These are phyloP conservation scores for Coregonus clupeaformis DNA, from an alignment of 2,113 vertebrate genomes.

Conservation along the genomic window DNA sequence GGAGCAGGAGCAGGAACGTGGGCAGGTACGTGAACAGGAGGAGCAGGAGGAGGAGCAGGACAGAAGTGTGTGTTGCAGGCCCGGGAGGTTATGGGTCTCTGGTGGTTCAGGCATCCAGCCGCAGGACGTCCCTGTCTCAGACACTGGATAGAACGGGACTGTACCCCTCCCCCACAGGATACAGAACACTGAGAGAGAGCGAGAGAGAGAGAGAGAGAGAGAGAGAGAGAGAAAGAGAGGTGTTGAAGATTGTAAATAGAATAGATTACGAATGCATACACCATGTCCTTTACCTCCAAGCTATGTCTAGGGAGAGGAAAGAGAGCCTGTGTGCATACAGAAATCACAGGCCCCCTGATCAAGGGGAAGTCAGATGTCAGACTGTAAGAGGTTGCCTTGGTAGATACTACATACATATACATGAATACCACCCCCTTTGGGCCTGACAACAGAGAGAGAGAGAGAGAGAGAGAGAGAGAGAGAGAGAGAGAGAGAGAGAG, in stretches of 20 bases:
- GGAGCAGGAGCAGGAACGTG: conserved; percentile 29
- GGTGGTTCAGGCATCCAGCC: conserved; percentile 79
- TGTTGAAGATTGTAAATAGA: conserved; percentile 41
- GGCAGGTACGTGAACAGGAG: conserved; percentile 61
- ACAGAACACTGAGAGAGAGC: conserved; percentile 85
- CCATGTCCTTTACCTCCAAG: conserved; percentile 50
- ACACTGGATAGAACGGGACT: conserved; percentile 86
- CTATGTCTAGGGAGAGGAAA: conserved; percentile 42
- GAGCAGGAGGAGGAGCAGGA: conserved; percentile 66
- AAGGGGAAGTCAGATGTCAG: conserved; percentile 47
- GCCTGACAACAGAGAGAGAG: conserved; percentile 28
- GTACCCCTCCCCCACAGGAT: conserved; percentile 92
- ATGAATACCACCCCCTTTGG: conserved; percentile 27
- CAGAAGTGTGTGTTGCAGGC: conserved; percentile 97
- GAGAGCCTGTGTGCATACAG: conserved; percentile 2
- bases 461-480: conserved; percentile 12
- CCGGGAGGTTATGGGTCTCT: conserved; percentile 82
- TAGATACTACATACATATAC: conserved; percentile 55
- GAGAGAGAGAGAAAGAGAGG: conserved; percentile 15
- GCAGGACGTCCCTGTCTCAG: conserved; percentile 83
- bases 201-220: conserved; percentile 7
- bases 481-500: conserved; percentile 23
- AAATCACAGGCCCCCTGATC: conserved; percentile 51
- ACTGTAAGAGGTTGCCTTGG: conserved; percentile 49
- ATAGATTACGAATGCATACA: conserved; percentile 51